Evolutionary conservation across 2,113 vertebrate species (phyloP).

Genomic region (Nothoprocta pentlandii): DNA sequence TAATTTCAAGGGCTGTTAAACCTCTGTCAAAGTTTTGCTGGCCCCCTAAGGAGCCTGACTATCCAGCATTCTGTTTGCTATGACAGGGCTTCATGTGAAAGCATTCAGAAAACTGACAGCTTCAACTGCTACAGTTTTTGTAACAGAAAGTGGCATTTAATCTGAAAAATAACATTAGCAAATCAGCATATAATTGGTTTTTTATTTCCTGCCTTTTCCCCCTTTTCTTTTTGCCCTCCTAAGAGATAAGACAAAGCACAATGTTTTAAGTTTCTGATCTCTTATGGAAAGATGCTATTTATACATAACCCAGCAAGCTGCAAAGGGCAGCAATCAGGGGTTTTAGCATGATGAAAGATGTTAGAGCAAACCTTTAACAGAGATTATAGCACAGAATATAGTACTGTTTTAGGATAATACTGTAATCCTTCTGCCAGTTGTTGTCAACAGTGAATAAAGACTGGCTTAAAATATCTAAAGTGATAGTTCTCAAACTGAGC

Average conservation of each 20-base stretch:
- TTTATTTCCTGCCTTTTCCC: slow-evolving; percentile 62
- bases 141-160: slow-evolving; percentile 83
- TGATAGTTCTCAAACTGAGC: not conserved
- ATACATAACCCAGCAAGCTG: not conserved
- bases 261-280: slow-evolving; percentile 31
- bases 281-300: not conserved
- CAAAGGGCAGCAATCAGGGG: not conserved
- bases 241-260: slow-evolving; percentile 51
- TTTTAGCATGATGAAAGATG: not conserved
- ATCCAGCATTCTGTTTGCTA: slow-evolving; percentile 82
- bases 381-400: not conserved
- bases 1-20: slow-evolving; percentile 89
- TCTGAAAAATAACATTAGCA: slow-evolving; percentile 82
- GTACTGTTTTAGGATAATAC: not conserved
- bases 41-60: slow-evolving; percentile 81
- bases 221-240: slow-evolving; percentile 30
- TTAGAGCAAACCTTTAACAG: not conserved
- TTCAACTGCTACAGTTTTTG: slow-evolving; percentile 75
- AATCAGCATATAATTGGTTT: slow-evolving; percentile 82
- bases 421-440: not conserved
- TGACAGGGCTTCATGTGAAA: slow-evolving; percentile 82
- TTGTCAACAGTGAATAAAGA: slow-evolving; percentile 2
- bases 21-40: slow-evolving; percentile 85
- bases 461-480: not conserved
- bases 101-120: slow-evolving; percentile 78